Conservation (phyloP, 2,888 invertebrate species). For the Tortricodes alternella region DNA sequence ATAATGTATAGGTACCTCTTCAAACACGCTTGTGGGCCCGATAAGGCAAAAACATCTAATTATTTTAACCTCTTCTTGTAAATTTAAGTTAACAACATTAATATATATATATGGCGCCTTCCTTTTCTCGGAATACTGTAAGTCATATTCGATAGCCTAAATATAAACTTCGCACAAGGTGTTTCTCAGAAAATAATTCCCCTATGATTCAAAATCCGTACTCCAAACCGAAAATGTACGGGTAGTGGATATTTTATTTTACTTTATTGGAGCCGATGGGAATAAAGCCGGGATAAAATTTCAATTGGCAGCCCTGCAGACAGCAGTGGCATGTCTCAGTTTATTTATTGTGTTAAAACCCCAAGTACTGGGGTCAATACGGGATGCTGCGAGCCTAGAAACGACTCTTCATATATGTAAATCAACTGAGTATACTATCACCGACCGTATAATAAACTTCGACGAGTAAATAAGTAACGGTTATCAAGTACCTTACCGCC, state of each 20-base stretch:
- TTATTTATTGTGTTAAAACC: conserved; percentile 76
- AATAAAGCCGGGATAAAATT: conserved; percentile 79
- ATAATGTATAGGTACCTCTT: too few relatives aligned
- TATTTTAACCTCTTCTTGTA: too few relatives aligned
- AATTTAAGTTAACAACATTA: too few relatives aligned
- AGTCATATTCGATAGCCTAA: too few relatives aligned
- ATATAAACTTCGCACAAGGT: conserved; percentile 34
- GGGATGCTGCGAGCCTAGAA: conserved; percentile 45
- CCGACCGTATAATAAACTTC: too few relatives aligned
- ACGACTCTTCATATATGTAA: conserved; percentile 28
- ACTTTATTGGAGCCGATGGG: conserved; percentile 70
- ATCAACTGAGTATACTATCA: neutral
- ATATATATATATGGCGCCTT: too few relatives aligned
- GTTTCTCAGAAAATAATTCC: conserved; percentile 47
- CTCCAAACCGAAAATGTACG: conserved; percentile 36
- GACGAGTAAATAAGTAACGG: too few relatives aligned
- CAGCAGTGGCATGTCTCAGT: conserved; percentile 70
- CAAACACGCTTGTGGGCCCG: too few relatives aligned
- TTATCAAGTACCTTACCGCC: too few relatives aligned
- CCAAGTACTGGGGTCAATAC: conserved; percentile 52
- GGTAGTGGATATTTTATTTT: conserved; percentile 61
- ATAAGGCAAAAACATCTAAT: too few relatives aligned
- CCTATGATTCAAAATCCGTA: conserved; percentile 62
- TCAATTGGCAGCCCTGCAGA: conserved; percentile 77
- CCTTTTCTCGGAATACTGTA: too few relatives aligned